phyloP scores from a whole-genome alignment of 2,113 vertebrate genomes.

The Ptilonorhynchus violaceus region DNA sequence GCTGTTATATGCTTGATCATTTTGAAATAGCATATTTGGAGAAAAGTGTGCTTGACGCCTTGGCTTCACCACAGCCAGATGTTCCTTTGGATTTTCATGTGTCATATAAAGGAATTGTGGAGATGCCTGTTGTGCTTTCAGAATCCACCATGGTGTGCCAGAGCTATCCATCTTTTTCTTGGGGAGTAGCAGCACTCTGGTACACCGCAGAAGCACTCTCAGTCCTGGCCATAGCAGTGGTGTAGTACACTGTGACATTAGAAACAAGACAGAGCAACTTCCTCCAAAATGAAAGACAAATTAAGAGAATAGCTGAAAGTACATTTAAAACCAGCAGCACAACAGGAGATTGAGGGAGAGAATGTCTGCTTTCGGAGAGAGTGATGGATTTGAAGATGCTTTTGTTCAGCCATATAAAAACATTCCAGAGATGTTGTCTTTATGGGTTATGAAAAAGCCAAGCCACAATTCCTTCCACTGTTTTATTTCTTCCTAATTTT shows the following conservation, averaged over 20 bases:
- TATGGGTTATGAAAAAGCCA: not conserved
- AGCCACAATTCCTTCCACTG: not conserved
- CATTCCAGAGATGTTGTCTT: not conserved
- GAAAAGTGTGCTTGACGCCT: not conserved
- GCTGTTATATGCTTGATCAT: not conserved
- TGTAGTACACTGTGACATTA: not conserved
- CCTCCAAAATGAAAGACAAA: not conserved
- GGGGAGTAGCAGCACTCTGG: not conserved
- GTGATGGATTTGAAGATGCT: not conserved
- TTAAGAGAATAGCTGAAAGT: not conserved
- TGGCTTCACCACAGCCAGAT: not conserved
- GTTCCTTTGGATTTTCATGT: not conserved
- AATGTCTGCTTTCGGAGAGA: not conserved
- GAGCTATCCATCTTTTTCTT: not conserved
- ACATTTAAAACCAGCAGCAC: not conserved
- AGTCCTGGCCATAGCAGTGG: not conserved
- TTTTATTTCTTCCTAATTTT: not conserved
- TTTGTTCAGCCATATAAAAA: not conserved
- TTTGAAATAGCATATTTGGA: not conserved
- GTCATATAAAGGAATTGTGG: not conserved
- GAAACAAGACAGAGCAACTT: not conserved
- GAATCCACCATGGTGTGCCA: not conserved
- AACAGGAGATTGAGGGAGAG: fast-evolving
- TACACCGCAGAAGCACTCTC: not conserved
- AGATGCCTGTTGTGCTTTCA: not conserved